Conservation (phyloP, 2,113 vertebrate genomes). For the Loxodonta africana region DNA sequence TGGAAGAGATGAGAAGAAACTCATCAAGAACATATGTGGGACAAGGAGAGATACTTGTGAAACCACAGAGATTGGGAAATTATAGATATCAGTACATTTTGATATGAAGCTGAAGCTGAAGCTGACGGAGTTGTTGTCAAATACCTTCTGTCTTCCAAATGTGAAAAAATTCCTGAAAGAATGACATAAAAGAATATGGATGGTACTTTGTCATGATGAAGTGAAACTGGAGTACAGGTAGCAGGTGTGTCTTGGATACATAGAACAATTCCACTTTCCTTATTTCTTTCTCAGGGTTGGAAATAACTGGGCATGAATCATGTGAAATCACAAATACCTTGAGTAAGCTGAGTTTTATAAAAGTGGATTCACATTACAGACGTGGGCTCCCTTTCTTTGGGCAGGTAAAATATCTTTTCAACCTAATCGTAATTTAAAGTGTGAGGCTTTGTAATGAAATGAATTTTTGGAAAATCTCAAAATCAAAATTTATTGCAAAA, state of each 20-base stretch:
- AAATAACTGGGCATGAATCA: constrained; percentile 81
- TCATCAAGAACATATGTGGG: not conserved
- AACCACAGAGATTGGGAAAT: not conserved
- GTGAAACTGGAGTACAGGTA: not conserved
- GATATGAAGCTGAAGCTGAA: not conserved
- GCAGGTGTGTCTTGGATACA: not conserved
- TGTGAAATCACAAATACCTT: constrained; percentile 80
- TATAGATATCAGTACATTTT: not conserved
- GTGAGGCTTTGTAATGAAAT: constrained; percentile 31
- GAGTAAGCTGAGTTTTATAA: constrained; percentile 85
- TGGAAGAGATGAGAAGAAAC: not conserved
- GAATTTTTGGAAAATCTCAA: not conserved
- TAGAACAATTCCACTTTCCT: not conserved
- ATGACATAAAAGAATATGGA: not conserved
- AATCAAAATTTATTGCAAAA: constrained; percentile 29
- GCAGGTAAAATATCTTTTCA: constrained; percentile 82
- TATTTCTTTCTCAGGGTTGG: constrained; percentile 81
- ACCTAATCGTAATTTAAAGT: not conserved
- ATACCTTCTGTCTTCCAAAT: not conserved
- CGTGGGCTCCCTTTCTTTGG: constrained; percentile 87
- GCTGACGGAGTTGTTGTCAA: not conserved
- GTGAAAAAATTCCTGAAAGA: not conserved
- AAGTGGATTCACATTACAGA: constrained; percentile 81
- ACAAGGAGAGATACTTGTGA: not conserved
- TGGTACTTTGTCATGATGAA: not conserved